Base-by-base conservation (phyloP, 1,140 invertebrate genomes). In the Lasioglossum albipes region DNA sequence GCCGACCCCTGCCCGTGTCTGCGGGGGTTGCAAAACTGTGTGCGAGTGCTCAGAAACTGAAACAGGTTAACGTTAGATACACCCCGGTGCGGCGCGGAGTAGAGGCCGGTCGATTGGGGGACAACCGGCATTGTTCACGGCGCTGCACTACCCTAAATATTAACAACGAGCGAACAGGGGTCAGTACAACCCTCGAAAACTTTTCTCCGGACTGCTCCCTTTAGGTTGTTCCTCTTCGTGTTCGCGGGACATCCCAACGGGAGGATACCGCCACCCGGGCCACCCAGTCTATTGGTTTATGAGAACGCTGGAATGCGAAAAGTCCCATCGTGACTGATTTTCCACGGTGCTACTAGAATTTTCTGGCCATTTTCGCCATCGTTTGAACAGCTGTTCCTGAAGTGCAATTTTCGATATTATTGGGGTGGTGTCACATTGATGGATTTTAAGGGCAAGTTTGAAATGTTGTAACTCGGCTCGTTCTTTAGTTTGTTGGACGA, bases 161-260 rank as follows among this genome's bases (percentile, higher is more conserved):
- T 92, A 92, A 91, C 91, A 92, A 91, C 89, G 88, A 91, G 89
- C 81, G 90, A 90, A 91, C 90, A 90, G 90, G 91, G 91, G 91
- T 91, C 91, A 90, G 83, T 80, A 81, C 81, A 87, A 89, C 89
- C 90, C 86, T 89, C 87, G 81, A 73, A 77, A 89, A 85, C 84
- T 88, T 88, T 86, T 75, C 67, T 54, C 65, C 65, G 54, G 36
- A 36, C 36, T 70, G 54, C 57, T 79, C 59, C 52, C 49, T 68
- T 77, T 70, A 27, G 22, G 59, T 73, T 81, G 45, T 66, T 72
- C 69, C 27, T 70, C 69, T 52, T 66, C 64, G 22, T 41, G 49
- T n/a, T 57, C 70, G 45, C 31, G 64, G 52, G 65, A 77, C 79
- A 81, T 84, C 82, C 68, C 61, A 13, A 45, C 18, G 62, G n/a